These are phyloP conservation scores for Taenaris catops DNA, from an alignment of 2,888 invertebrate genomes.

Conservation along the genomic window DNA sequence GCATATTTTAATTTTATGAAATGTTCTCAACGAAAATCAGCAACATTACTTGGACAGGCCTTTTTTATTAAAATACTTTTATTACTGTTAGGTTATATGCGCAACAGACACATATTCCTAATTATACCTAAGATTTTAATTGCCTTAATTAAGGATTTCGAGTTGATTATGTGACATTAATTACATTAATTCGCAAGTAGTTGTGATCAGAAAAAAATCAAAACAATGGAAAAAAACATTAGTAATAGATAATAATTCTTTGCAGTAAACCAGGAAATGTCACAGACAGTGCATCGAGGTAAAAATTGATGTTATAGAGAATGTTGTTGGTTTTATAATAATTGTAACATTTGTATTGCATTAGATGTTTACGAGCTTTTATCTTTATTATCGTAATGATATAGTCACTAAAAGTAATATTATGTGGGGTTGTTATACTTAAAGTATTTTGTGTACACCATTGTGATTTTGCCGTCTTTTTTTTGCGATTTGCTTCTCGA, in stretches of 20 bases:
- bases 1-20: no score
- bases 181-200: neutral
- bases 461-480: constrained; percentile 1
- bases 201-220: no score
- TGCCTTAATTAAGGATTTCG: no score
- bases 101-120: no score
- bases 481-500: neutral
- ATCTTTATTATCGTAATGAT: constrained; percentile 11
- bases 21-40: no score
- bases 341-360: constrained; percentile 23
- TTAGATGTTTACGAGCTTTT: constrained; percentile 16
- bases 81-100: no score
- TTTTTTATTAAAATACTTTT: no score
- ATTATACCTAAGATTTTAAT: no score
- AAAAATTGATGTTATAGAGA: constrained; percentile 34
- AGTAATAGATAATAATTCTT: constrained; percentile 37
- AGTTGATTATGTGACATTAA: no score
- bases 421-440: constrained; percentile 1
- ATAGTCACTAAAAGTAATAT: constrained; percentile 7
- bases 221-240: no score
- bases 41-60: no score
- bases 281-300: constrained; percentile 58
- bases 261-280: constrained; percentile 66
- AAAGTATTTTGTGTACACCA: constrained; percentile 5
- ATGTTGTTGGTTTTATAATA: constrained; percentile 25